These are phyloP conservation scores for Pimephales promelas DNA, from an alignment of 2,113 vertebrate genomes.

Conservation along the genomic window DNA sequence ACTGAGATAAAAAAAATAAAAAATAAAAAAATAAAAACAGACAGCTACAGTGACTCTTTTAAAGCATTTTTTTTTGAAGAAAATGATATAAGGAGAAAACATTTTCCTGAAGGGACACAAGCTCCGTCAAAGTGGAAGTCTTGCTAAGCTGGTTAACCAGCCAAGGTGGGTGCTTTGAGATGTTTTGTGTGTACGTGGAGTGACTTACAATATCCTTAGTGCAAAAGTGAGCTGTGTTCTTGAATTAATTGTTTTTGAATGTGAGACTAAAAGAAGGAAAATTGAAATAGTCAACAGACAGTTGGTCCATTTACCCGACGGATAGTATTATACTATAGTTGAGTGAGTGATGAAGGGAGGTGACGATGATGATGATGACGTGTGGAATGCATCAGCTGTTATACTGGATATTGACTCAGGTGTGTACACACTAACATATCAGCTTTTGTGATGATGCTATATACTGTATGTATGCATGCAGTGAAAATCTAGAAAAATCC, in stretches of 20 bases:
- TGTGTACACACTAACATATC: slow-evolving; percentile 55
- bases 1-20: not conserved
- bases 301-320: not conserved
- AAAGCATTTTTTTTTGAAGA: not conserved
- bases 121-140: slow-evolving; percentile 44
- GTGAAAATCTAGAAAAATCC: not conserved
- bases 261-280: not conserved
- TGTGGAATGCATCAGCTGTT: slow-evolving; percentile 73
- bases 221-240: slow-evolving; percentile 15
- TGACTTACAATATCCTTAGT: slow-evolving; percentile 6
- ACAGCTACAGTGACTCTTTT: slow-evolving; percentile 19
- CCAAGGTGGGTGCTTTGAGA: slow-evolving; percentile 52
- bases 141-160: slow-evolving; percentile 51
- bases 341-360: slow-evolving; percentile 56
- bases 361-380: slow-evolving; percentile 59
- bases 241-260: slow-evolving; percentile 32
- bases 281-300: not conserved
- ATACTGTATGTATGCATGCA: not conserved
- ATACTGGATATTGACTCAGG: slow-evolving; percentile 80
- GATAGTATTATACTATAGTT: not conserved
- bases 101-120: slow-evolving; percentile 33
- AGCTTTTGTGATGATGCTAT: not conserved
- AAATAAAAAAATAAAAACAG: too few species aligned
- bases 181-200: not conserved
- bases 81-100: slow-evolving; percentile 33